Evolutionary conservation across 2,888 invertebrate genomes (phyloP), one percentile per base, ranked within the genome.

Genomic region (Cataglyphis albicans): DNA sequence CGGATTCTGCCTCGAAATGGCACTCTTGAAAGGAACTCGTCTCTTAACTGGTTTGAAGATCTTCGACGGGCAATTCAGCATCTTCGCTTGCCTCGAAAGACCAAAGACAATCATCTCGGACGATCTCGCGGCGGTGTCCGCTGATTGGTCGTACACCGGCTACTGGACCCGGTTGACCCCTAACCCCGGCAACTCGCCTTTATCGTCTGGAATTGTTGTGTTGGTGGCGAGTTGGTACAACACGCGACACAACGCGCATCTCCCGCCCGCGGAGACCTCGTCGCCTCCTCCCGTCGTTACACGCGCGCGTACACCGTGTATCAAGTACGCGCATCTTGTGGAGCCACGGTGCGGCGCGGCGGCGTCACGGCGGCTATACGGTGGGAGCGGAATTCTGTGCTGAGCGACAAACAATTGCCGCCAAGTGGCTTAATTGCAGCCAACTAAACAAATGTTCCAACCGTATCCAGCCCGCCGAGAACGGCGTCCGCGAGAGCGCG

Each of bases 341-440:
- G 18, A 63, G 74, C 25, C 29, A 41, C 41, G 12, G 3, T 32
- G 32, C 6, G 32, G 32, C 25, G 25, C 25, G 25, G 25, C 41
- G 41, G 12, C 38, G 64, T 32, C 9, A 18, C 48, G 64, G 80
- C 72, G 68, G 81, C 78, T 29, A 1, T 87, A 90, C 92, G 92
- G 91, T 93, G 93, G 93, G 93, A 93, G 94, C 93, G 94, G 94
- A 94, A 94, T 94, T 94, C 94, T 94, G 90, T 94, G 94, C 93
- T 92, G 93, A 94, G 94, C 94, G 94, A 94, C 94, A 94, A 94
- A 94, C 94, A 94, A 94, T 94, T 94, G 94, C 94, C 93, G 94
- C 93, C 94, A 94, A 94, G 94, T 94, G 94, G 94, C 94, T 94
- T 94, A 94, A 94, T 94, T 94, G 94, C 93, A 92, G 93, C 93